Evolutionary conservation across 2,888 invertebrate genomes (phyloP).

Genomic region (Lepidochrysops patricia): DNA sequence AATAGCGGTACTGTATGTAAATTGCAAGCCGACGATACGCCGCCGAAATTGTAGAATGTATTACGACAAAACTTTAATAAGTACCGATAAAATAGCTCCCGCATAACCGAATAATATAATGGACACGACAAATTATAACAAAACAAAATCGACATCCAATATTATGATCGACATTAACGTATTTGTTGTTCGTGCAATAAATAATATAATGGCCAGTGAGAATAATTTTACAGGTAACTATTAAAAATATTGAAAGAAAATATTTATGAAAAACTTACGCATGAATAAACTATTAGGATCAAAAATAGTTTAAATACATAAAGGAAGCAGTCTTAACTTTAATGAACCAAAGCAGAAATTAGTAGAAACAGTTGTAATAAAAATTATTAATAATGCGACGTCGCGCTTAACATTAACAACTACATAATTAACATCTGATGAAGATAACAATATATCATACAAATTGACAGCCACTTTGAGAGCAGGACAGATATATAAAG

Average conservation of each 20-base stretch:
- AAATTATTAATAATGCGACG: not conserved
- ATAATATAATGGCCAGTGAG: not conserved
- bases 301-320: too few relatives aligned
- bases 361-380: not conserved
- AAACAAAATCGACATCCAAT: not conserved
- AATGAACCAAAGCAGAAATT: not conserved
- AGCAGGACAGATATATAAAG: not conserved
- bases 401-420: conserved; percentile 4
- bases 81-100: not conserved
- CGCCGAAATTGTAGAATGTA: conserved; percentile 33
- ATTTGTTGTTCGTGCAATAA: not conserved
- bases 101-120: not conserved
- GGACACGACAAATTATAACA: not conserved
- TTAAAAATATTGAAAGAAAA: too few relatives aligned
- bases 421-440: conserved; percentile 9
- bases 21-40: conserved; percentile 46
- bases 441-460: conserved; percentile 12
- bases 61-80: conserved; percentile 6
- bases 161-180: not conserved
- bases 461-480: conserved; percentile 9
- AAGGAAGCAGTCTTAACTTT: too few relatives aligned
- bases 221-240: not conserved
- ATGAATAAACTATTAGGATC: too few relatives aligned
- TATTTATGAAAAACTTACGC: too few relatives aligned
- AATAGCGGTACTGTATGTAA: conserved; percentile 67